Evolutionary conservation across 2,888 invertebrate species (phyloP), one percentile per base, ranked within the genome.

Genomic region (Mimas tiliae): DNA sequence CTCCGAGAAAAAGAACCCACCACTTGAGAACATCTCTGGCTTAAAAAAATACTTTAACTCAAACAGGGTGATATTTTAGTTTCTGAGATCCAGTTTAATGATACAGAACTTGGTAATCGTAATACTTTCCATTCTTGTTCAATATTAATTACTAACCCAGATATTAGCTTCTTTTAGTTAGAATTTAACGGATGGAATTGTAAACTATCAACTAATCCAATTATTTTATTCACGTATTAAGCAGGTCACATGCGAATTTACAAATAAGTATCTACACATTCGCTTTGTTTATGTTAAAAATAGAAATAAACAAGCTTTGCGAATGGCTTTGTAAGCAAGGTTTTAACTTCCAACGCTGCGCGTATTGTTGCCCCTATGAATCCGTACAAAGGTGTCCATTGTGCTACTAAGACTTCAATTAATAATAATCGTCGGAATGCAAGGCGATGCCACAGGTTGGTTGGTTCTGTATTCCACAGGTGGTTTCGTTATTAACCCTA

Each of bases 401-500:
- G 42, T 58, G 34, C 53, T 53, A 33, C 53, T 53, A 58, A 19
- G 58, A 19, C 58, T 58, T 58, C 38, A 42, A 42, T 58, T 42
- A 58, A 58, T 55, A 45, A 38, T 34, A 72, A 72, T 72, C 70
- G 70, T 68, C 65, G 71, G 70, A 70, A 71, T 70, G 72, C 73
- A 72, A 68, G 70, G 53, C 63, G 67, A 67, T 70, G 80, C 86
- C 72, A 87, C 88, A 87, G 85, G 88, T 87, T 80, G 81, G 66
- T 66, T 68, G 67, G 84, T 85, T 79, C 78, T 65, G 67, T 69
- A 68, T 67, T 82, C 89, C 72, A 88, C 89, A 87, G 88, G 89
- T 88, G 85, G 86, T 75, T 78, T 74, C 74, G 75, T 84, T 88
- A 85, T 85, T 85, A 86, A 87, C 82, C 75, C 74, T 71, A 81